Evolutionary conservation across 2,113 vertebrate genomes (phyloP).

Genomic region (Cariama cristata): DNA sequence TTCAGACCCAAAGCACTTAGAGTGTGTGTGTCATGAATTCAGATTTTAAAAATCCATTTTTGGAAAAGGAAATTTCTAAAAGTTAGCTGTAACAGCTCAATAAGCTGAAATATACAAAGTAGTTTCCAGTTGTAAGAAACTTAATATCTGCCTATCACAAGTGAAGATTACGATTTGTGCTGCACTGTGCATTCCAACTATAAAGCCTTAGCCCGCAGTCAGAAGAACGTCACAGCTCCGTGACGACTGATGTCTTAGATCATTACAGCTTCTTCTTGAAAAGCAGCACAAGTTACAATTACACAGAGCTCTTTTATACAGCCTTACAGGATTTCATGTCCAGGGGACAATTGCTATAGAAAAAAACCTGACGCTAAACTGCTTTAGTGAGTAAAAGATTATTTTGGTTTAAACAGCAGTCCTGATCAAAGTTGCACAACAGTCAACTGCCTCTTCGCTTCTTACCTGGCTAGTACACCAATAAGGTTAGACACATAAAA

Average conservation of each 20-base stretch:
- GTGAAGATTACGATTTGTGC: not conserved
- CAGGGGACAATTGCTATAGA: not conserved
- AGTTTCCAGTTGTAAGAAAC: not conserved
- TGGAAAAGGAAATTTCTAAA: not conserved
- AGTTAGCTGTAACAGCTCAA: not conserved
- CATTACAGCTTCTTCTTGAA: not conserved
- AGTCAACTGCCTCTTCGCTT: not conserved
- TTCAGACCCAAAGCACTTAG: not conserved
- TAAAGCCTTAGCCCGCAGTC: not conserved
- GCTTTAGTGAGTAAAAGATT: not conserved
- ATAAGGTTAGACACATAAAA: not conserved
- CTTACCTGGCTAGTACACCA: not conserved
- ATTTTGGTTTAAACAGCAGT: too few relatives aligned
- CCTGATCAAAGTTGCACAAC: not conserved
- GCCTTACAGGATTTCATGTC: not conserved
- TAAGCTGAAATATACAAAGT: not conserved
- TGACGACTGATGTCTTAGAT: not conserved
- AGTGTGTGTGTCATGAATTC: not conserved
- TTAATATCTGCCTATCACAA: not conserved
- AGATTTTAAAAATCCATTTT: not conserved
- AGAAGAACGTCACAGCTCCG: not conserved
- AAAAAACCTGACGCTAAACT: not conserved
- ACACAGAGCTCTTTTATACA: not conserved
- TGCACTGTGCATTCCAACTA: not conserved
- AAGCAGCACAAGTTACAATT: not conserved